A percentile compares a stretch with the other conserved stretches of the same genome.
phyloP scores from a whole-genome alignment of 2,797 vertebrate genomes.

The Telmatherina bonti region DNA sequence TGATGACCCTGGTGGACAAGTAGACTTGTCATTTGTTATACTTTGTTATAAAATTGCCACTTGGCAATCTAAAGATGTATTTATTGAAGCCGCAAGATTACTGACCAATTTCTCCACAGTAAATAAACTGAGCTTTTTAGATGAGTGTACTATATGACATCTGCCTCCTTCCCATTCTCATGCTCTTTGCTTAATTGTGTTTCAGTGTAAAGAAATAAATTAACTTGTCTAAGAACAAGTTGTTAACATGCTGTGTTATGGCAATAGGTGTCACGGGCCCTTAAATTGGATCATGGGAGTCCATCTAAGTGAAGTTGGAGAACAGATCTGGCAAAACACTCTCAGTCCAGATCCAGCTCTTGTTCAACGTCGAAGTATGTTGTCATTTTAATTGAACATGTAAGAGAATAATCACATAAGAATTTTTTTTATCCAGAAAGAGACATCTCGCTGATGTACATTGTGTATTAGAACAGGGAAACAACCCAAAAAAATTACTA shows the following conservation, averaged over 20 bases:
- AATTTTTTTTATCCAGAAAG: neutral
- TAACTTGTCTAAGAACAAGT: conserved; percentile 27
- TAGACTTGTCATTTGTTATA: conserved; percentile 43
- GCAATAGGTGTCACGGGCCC: conserved; percentile 92
- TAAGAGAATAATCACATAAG: neutral
- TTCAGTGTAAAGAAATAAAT: conserved; percentile 46
- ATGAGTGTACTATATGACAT: conserved; percentile 47
- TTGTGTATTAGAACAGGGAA: too few relatives aligned
- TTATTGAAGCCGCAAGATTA: conserved; percentile 66
- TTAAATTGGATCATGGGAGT: conserved; percentile 93
- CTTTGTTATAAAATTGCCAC: conserved; percentile 46
- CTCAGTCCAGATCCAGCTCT: conserved; percentile 80
- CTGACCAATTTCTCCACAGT: conserved; percentile 94
- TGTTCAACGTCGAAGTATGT: conserved; percentile 92
- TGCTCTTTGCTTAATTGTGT: conserved; percentile 21
- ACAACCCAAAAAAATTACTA: neutral
- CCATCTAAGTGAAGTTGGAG: conserved; percentile 90
- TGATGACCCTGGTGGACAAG: conserved; percentile 82
- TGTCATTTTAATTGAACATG: neutral
- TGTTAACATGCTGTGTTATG: conserved; percentile 88
- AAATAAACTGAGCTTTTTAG: conserved; percentile 62
- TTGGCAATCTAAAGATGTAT: conserved; percentile 23
- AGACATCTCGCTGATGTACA: neutral
- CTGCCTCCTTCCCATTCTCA: conserved; percentile 25
- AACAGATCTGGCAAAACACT: conserved; percentile 92